These are phyloP conservation scores for Zoanthus gigantus DNA, from an alignment of 92 coral and sea anemone genomes.

Conservation along the genomic window DNA sequence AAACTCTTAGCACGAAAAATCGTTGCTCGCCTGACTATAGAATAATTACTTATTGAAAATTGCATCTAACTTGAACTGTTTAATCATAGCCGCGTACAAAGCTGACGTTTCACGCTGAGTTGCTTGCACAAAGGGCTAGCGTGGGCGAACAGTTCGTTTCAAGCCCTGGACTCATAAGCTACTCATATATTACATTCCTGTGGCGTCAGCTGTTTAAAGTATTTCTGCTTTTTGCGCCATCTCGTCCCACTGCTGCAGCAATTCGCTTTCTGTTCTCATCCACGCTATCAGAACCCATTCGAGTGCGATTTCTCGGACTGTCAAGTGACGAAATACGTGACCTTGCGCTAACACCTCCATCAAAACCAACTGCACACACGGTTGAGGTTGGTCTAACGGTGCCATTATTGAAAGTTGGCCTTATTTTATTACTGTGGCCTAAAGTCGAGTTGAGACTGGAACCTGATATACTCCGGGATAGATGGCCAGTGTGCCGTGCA, in stretches of 20 bases:
- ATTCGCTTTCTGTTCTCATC: conserved; percentile 94
- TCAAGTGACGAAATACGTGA: conserved; percentile 65
- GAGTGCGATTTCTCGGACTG: conserved; percentile 61
- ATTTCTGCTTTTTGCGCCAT: conserved; percentile 69
- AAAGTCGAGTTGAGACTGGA: conserved; percentile 50
- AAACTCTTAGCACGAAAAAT: no score
- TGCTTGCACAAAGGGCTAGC: no score
- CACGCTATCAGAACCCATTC: conserved; percentile 71
- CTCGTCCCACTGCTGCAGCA: conserved; percentile 88
- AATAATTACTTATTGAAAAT: no score
- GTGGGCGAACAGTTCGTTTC: no score
- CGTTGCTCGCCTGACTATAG: no score
- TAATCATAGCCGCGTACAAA: no score
- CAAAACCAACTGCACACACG: conserved; percentile 78
- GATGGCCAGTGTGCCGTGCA: conserved; percentile 65
- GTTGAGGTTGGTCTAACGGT: conserved; percentile 41
- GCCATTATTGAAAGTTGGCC: conserved; percentile 48
- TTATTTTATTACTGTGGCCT: conserved; percentile 39
- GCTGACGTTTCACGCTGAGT: no score
- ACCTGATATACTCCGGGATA: conserved; percentile 62
- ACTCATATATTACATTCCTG: no score
- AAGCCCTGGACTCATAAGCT: no score
- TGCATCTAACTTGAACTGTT: no score
- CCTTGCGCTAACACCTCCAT: conserved; percentile 71
- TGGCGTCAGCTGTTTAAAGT: conserved; percentile 54